Evolutionary conservation across 2,113 vertebrate species (phyloP).

Genomic region (Cyprinodon tularosa): DNA sequence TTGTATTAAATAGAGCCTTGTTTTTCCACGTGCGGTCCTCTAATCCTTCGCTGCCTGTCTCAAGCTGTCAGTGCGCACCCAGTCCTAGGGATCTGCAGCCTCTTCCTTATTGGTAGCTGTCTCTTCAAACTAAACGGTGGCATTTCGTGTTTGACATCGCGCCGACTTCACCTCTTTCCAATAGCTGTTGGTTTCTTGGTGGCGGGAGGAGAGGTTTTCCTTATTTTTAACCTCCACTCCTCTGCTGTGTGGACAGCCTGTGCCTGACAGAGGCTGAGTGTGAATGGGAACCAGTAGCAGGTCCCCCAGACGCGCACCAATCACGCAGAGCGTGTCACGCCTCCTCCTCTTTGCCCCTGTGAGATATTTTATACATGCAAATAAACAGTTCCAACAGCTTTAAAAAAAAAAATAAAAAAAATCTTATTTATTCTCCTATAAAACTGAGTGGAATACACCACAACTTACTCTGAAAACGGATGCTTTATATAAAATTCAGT

Average conservation of each 20-base stretch:
- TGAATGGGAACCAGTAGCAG: constrained; percentile 63
- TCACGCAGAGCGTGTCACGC: constrained; percentile 46
- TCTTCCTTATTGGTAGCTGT: constrained; percentile 11
- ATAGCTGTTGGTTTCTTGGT: constrained; percentile 13
- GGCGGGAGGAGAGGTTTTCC: constrained; percentile 7
- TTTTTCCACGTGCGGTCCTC: constrained; percentile 57
- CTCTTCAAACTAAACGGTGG: constrained; percentile 14
- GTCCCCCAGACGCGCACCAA: constrained; percentile 53
- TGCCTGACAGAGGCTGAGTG: constrained; percentile 9
- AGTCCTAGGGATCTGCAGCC: constrained; percentile 37
- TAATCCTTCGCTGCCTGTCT: constrained; percentile 15
- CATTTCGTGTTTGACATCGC: constrained; percentile 48
- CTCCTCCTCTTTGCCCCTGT: background rate
- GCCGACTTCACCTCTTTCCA: constrained; percentile 12
- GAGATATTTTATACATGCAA: background rate
- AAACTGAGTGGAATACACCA: background rate
- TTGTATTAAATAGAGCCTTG: constrained; percentile 4
- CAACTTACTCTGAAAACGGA: background rate
- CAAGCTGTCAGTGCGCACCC: constrained; percentile 47
- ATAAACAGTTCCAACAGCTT: background rate
- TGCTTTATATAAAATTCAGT: background rate
- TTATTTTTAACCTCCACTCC: background rate
- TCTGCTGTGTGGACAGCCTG: constrained; percentile 19
- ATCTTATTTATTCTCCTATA: background rate
- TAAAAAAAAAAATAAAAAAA: background rate